phyloP scores from a whole-genome alignment of 2,113 vertebrate species.

The Eclectus roratus region DNA sequence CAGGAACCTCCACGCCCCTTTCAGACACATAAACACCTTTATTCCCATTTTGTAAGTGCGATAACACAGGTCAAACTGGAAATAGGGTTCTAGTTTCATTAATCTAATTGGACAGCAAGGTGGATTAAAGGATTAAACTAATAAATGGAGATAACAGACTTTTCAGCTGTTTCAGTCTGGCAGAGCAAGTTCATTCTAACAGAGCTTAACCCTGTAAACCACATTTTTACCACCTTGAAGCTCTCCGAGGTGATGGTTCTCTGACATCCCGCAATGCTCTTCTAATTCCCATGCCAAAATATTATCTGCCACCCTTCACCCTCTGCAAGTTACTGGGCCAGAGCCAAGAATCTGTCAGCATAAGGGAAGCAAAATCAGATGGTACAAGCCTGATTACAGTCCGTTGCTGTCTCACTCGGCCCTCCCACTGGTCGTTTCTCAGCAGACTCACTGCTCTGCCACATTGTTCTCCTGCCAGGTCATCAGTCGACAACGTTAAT shows the following conservation, averaged over 20 bases:
- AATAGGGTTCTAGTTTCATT: slow-evolving; percentile 42
- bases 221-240: slow-evolving; percentile 22
- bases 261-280: slow-evolving; percentile 3
- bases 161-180: slow-evolving; percentile 14
- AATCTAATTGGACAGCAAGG: slow-evolving; percentile 57
- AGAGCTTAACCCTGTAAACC: slow-evolving; percentile 21
- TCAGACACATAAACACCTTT: background rate
- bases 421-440: slow-evolving; percentile 41
- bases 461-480: slow-evolving; percentile 28
- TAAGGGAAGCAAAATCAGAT: slow-evolving; percentile 30
- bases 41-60: slow-evolving; percentile 2
- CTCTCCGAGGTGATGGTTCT: background rate
- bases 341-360: slow-evolving; percentile 56
- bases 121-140: slow-evolving; percentile 60
- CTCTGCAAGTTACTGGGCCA: background rate
- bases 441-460: background rate
- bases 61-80: slow-evolving; percentile 44
- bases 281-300: slow-evolving; percentile 50
- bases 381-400: slow-evolving; percentile 36
- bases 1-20: background rate
- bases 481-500: slow-evolving; percentile 35
- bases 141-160: slow-evolving; percentile 50
- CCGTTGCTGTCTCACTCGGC: slow-evolving; percentile 29
- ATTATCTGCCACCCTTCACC: slow-evolving; percentile 45
- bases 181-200: background rate